Base-by-base conservation (phyloP, 1,140 invertebrate genomes). In the Coboldia fuscipes region DNA sequence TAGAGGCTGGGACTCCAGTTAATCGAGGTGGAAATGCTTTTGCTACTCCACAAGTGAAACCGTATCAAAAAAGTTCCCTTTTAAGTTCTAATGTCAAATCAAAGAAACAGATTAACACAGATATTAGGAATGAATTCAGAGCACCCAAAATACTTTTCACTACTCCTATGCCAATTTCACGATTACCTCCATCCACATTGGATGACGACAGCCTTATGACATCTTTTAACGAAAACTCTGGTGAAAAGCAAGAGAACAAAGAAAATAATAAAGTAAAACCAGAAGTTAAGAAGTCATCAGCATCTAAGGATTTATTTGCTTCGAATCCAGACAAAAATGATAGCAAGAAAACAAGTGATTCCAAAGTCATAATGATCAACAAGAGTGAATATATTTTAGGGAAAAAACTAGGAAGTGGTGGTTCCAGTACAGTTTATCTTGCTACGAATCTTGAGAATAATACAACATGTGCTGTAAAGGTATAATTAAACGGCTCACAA, bases 101-200 rank as follows among this genome's bases (percentile, higher is more conserved):
- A 44, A 21, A 37, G 2, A 31, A 35, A 14, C 48, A 46, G 19
- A 30, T 29, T 3, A 39, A 43, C 9, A 37, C 33, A 6, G 36
- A 38, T 1, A 22, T 39, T n/a, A 39, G 28, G 4, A 54, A 45
- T 37, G 51, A 53, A 27, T 54, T 54, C 34, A 46, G 48, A 16
- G 44, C 49, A 0, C 51, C 54, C 18, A 54, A 54, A 30, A 47
- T 54, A 5, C 43, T 54, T 3, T 54, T 54, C 35, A 47, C 49
- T 30, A 54, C 51, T 5, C 51, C 51, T 3, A 50, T 50, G 44
- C 36, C 42, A 12, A 35, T 41, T 7, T 44, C 51, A 8, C 46
- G 51, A 1, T 44, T 45, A 18, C 48, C 48, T 1, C 39, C 38
- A 3, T 42, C 44, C 4, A 42, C 42, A 3, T 50, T 38, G 22